A percentile compares a stretch with the other conserved stretches of the same genome.
Conservation (phyloP, 2,888 invertebrate genomes). For the Papilio elwesi region DNA sequence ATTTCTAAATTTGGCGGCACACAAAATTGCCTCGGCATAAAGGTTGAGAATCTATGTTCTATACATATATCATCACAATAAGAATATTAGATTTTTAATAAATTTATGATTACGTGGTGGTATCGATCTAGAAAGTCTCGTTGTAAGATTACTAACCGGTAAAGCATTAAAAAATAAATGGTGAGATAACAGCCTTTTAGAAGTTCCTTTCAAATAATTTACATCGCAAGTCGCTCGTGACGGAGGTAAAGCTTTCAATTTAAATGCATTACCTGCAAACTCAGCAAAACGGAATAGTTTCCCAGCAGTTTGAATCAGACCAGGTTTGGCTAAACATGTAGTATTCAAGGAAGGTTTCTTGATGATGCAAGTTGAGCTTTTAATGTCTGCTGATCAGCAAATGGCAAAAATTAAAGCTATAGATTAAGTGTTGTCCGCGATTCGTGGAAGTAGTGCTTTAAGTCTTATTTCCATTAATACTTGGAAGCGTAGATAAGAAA, state of each 20-base stretch:
- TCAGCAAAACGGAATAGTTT: conserved; percentile 42
- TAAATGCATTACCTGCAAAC: conserved; percentile 46
- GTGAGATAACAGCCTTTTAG: conserved; percentile 40
- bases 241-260: conserved; percentile 39
- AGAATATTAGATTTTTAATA: no score
- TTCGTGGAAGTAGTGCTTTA: no score
- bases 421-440: no score
- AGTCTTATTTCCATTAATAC: no score
- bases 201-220: conserved; percentile 45
- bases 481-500: no score
- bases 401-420: no score
- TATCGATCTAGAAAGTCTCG: no score
- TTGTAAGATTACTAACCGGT: neutral
- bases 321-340: conserved; percentile 37
- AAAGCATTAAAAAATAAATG: conserved; percentile 16
- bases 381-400: conserved; percentile 6
- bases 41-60: no score
- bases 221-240: conserved; percentile 44
- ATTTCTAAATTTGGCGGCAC: no score
- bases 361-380: conserved; percentile 31
- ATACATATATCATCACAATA: no score
- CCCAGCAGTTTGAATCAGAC: conserved; percentile 44
- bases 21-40: no score
- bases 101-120: no score
- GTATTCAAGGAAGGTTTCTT: conserved; percentile 6